Base-by-base conservation (phyloP, 2,888 invertebrate genomes). In the Diloba caeruleocephala region DNA sequence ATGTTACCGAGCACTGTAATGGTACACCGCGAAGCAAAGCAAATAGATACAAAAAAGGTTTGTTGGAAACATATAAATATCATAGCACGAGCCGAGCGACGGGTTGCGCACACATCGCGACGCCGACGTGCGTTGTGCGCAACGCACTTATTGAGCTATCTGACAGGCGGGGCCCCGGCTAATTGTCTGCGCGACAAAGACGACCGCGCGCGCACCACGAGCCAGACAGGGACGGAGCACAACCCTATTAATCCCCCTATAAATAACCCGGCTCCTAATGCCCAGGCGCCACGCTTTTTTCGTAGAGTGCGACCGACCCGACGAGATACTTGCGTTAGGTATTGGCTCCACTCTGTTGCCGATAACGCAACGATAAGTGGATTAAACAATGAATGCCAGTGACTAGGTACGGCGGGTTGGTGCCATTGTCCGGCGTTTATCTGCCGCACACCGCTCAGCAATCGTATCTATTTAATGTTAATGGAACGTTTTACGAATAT, bases 221-320 rank as follows among this genome's bases (percentile, higher is more conserved):
- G 79, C 1, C 56, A 3, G 79, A 82, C 52, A 50, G 76, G 57
- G 85, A 87, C 73, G 48, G 49, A 19, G 13, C 33, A 53, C 55
- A 51, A 70, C 74, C 80, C 79, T 74, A 77, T 78, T 84, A 81
- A 83, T 81, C 79, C 83, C 78, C 57, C 87, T 83, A 90, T 90
- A 91, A 90, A 90, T 89, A 89, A 87, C 84, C 74, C 65, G 79
- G 80, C 81, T 82, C 82, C 79, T 86, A 88, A 87, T 82, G 83
- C 79, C 79, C 84, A 87, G 91, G 91, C 91, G 90, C 91, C 91
- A 88, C 79, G 76, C 65, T 74, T 81, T 83, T 87, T 85, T 85
- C 72, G 66, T 71, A 58, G 63, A 71, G 70, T 59, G 70, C 71
- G 79, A 74, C 74, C 59, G 67, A 56, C 53, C 52, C 46, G 60